These are phyloP conservation scores for Latrodectus elegans DNA, from an alignment of 2,888 invertebrate genomes.

Conservation along the genomic window DNA sequence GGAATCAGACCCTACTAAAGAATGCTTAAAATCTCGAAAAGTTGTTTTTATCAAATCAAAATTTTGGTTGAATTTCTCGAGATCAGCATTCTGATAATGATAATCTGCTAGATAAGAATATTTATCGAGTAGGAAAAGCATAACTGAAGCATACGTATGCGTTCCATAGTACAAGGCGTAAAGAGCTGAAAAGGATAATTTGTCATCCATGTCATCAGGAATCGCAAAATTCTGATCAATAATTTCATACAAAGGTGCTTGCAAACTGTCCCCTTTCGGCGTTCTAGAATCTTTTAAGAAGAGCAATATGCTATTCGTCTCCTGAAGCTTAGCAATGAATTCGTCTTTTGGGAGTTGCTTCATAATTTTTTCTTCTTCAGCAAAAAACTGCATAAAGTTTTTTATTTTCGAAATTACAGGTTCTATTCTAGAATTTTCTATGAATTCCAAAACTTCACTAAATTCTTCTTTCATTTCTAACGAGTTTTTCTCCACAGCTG, in stretches of 20 bases:
- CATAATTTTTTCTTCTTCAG: background rate
- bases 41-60: background rate
- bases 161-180: background rate
- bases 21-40: background rate
- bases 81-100: background rate
- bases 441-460: background rate
- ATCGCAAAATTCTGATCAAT: background rate
- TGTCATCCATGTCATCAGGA: background rate
- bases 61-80: background rate
- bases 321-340: background rate
- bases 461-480: background rate
- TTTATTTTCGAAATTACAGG: background rate
- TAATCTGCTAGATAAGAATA: background rate
- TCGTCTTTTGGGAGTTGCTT: background rate
- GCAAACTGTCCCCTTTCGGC: background rate
- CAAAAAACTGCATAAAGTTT: background rate
- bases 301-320: background rate
- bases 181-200: background rate
- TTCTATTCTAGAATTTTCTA: constrained; percentile 3
- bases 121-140: background rate
- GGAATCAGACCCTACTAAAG: background rate
- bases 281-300: background rate
- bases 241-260: background rate
- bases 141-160: background rate
- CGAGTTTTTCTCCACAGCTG: background rate